phyloP scores from a whole-genome alignment of 64 coral and sea anemone species.

The Catalaphyllia jardinei region DNA sequence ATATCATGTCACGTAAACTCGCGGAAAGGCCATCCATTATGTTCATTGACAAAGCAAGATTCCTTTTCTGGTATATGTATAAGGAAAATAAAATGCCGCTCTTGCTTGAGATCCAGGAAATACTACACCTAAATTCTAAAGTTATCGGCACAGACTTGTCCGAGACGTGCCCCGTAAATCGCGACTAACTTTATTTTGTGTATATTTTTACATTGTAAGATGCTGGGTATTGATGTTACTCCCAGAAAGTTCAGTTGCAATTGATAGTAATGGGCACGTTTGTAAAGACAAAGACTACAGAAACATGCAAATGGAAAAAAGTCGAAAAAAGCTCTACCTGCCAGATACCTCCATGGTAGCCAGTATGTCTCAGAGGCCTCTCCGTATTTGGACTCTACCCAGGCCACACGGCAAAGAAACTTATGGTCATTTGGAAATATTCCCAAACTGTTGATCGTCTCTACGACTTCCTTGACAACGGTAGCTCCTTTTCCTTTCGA shows the following conservation, averaged over 20 bases:
- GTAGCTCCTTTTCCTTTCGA: slow-evolving; percentile 5
- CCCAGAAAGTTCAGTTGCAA: no score
- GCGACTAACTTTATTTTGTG: no score
- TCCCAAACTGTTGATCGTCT: slow-evolving; percentile 23
- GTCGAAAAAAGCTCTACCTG: slow-evolving; percentile 33
- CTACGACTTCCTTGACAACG: slow-evolving; percentile 37
- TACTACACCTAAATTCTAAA: no score
- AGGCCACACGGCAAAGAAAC: slow-evolving; percentile 69
- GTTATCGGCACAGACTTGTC: no score
- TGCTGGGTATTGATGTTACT: no score
- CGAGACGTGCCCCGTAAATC: no score
- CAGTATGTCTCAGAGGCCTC: slow-evolving; percentile 29
- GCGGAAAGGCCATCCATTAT: background rate
- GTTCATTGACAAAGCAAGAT: background rate
- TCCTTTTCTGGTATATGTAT: no score
- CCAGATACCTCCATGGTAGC: slow-evolving; percentile 71
- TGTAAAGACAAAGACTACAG: background rate
- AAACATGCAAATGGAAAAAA: background rate
- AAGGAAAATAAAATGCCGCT: no score
- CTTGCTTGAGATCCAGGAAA: no score
- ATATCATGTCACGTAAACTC: background rate
- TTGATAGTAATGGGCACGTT: no score
- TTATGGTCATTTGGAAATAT: slow-evolving; percentile 57
- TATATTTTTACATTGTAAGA: no score
- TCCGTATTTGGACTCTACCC: slow-evolving; percentile 77